A percentile compares a stretch with the other conserved stretches of the same genome.
Evolutionary conservation across 2,113 vertebrate species (phyloP).

Genomic region (Artemisiospiza belli): DNA sequence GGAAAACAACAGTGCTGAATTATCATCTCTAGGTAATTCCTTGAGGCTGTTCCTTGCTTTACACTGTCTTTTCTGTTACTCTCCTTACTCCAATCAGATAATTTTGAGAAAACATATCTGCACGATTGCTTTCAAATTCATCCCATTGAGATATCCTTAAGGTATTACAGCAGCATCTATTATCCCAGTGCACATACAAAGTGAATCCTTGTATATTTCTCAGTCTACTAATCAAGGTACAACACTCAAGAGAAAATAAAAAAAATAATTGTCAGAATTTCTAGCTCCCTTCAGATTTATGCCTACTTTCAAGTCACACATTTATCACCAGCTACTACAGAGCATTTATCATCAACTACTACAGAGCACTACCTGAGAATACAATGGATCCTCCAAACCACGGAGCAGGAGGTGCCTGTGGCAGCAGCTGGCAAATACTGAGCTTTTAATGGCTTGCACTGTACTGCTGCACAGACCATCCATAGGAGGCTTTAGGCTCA

Average conservation of each 20-base stretch:
- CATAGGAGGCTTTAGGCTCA: not conserved
- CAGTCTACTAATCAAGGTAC: not conserved
- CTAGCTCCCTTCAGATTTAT: not conserved
- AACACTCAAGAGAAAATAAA: not conserved
- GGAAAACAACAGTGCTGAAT: not conserved
- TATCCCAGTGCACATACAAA: not conserved
- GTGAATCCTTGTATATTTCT: not conserved
- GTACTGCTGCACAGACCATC: not conserved
- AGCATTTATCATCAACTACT: not conserved
- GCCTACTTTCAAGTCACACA: not conserved
- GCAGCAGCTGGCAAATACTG: not conserved
- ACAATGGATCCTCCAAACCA: not conserved
- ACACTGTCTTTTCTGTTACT: not conserved
- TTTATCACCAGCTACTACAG: not conserved
- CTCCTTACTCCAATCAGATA: not conserved
- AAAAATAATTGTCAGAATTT: not conserved
- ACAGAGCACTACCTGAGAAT: not conserved
- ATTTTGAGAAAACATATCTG: not conserved
- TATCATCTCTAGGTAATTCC: not conserved
- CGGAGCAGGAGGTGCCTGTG: not conserved
- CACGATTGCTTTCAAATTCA: not conserved
- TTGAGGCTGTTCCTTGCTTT: not conserved
- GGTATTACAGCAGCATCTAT: not conserved
- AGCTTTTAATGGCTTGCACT: not conserved
- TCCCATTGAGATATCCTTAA: not conserved